phyloP scores from a whole-genome alignment of 2,888 invertebrate genomes.

The Hirtodrosophila cameraria region DNA sequence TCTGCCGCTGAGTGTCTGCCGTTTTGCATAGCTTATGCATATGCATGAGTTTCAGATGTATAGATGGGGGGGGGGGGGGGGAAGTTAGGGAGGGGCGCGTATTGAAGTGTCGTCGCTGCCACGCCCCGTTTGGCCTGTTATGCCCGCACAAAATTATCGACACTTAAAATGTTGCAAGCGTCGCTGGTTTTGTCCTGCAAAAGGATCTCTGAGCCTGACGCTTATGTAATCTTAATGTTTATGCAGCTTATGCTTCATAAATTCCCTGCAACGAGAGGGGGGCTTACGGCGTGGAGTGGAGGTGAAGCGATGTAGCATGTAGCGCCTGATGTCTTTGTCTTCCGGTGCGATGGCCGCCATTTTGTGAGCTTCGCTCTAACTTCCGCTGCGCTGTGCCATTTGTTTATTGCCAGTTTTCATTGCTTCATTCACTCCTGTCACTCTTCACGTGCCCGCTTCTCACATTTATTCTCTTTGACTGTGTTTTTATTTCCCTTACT shows the following conservation, averaged over 20 bases:
- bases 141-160: slow-evolving; percentile 63
- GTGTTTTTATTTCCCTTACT: slow-evolving; percentile 35
- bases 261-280: slow-evolving; percentile 42
- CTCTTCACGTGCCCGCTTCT: not conserved
- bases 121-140: slow-evolving; percentile 11
- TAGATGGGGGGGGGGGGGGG: not conserved
- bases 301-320: not conserved
- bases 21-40: slow-evolving; percentile 60
- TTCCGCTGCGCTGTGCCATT: slow-evolving; percentile 73
- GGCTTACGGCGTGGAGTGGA: no score
- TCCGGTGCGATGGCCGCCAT: slow-evolving; percentile 71
- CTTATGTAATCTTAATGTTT: slow-evolving; percentile 79
- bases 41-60: slow-evolving; percentile 61
- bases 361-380: slow-evolving; percentile 63
- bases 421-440: slow-evolving; percentile 56
- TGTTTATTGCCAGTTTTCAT: slow-evolving; percentile 77
- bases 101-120: no score
- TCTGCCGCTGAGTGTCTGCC: slow-evolving; percentile 18
- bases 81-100: no score
- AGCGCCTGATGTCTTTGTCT: slow-evolving; percentile 58
- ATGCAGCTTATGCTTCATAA: slow-evolving; percentile 80
- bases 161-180: slow-evolving; percentile 78
- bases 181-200: slow-evolving; percentile 53
- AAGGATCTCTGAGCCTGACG: slow-evolving; percentile 59
- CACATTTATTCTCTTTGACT: slow-evolving; percentile 7